Evolutionary conservation across 2,888 invertebrate genomes (phyloP).

Genomic region (Latrodectus hesperus): DNA sequence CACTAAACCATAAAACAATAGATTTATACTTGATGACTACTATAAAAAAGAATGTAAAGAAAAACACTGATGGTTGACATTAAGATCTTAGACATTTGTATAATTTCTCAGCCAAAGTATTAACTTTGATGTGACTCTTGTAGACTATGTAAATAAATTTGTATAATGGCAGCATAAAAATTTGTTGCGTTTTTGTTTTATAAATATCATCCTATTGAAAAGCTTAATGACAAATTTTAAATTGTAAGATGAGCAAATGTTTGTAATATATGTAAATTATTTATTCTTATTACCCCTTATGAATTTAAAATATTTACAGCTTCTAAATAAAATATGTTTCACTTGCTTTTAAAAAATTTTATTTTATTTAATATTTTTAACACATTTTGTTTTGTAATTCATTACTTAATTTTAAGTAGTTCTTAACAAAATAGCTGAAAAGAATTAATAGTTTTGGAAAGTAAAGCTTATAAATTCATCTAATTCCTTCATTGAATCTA

Average conservation of each 20-base stretch:
- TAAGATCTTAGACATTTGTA: conserved; percentile 47
- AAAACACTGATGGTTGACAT: conserved; percentile 10
- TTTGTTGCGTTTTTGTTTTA: conserved; percentile 13
- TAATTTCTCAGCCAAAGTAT: conserved; percentile 44
- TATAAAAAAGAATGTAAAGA: neutral
- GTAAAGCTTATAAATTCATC: no score
- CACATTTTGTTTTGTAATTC: neutral
- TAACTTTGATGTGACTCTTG: conserved; percentile 48
- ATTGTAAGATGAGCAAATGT: neutral
- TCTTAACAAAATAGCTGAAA: no score
- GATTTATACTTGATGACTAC: neutral
- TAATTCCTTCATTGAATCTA: no score
- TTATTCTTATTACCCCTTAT: neutral
- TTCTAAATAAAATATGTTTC: conserved; percentile 3
- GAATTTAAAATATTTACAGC: neutral
- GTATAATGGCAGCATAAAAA: conserved; percentile 61
- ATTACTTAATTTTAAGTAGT: no score
- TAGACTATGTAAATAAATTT: conserved; percentile 69
- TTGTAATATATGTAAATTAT: conserved; percentile 1
- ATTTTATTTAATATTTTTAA: neutral
- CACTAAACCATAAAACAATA: neutral
- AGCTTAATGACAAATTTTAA: neutral
- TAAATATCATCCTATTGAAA: neutral
- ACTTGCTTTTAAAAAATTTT: neutral
- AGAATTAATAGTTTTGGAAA: no score